Evolutionary conservation across 1,140 invertebrate species (phyloP).

Genomic region (Drosophila pectinifera): DNA sequence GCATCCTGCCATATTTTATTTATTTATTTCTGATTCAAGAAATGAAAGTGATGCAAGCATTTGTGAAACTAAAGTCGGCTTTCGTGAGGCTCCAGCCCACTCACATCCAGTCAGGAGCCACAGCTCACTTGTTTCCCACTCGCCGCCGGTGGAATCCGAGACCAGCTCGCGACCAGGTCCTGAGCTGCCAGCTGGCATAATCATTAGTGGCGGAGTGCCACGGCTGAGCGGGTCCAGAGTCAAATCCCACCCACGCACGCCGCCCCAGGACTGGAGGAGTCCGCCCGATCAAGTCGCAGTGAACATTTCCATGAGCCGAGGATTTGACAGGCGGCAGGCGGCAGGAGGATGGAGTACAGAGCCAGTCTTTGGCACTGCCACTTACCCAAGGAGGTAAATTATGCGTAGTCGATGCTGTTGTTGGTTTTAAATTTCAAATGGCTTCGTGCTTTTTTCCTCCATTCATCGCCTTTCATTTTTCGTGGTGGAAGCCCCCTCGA

Average conservation of each 20-base stretch:
- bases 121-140: constrained; percentile 35
- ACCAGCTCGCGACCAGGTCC: constrained; percentile 16
- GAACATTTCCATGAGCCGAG: constrained; percentile 51
- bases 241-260: constrained; percentile 23
- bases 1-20: too few species aligned
- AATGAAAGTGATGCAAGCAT: not conserved
- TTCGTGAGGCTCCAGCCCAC: not conserved
- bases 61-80: constrained; percentile 1
- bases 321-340: constrained; percentile 58
- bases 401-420: constrained; percentile 61
- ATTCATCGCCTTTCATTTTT: constrained; percentile 30
- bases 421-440: constrained; percentile 72
- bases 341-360: not conserved
- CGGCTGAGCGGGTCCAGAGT: constrained; percentile 5
- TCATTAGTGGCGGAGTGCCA: constrained; percentile 55
- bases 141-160: constrained; percentile 4
- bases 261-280: not conserved
- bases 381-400: constrained; percentile 56
- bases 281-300: constrained; percentile 27
- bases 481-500: constrained; percentile 22
- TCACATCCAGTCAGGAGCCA: constrained; percentile 2
- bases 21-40: constrained; percentile 2
- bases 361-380: constrained; percentile 56
- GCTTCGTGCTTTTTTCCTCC: constrained; percentile 25
- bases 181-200: constrained; percentile 54